A percentile compares a stretch with the other conserved stretches of the same genome.
Conservation (phyloP, 2,888 invertebrate species). For the Agrochola macilenta region DNA sequence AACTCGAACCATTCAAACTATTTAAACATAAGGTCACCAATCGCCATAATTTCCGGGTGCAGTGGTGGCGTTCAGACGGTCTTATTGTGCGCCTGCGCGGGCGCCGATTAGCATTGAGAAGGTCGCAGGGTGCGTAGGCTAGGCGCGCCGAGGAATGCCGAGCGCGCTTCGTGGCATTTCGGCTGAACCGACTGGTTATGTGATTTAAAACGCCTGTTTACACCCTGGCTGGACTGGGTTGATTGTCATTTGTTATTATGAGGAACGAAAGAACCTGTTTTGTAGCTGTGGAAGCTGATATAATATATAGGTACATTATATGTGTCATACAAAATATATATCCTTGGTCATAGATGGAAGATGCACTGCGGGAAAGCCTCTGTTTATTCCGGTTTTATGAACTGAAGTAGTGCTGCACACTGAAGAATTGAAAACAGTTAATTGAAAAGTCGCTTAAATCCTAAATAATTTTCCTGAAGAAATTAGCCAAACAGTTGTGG, state of each 20-base stretch:
- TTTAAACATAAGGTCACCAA: slow-evolving; percentile 62
- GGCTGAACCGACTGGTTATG: slow-evolving; percentile 69
- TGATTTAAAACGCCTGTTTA: slow-evolving; percentile 60
- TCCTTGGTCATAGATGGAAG: neutral
- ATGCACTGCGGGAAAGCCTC: neutral
- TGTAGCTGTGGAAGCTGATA: neutral
- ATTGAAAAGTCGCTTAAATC: neutral
- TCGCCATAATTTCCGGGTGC: slow-evolving; percentile 64
- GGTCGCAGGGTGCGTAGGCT: slow-evolving; percentile 81
- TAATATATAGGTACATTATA: neutral
- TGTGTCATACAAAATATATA: neutral
- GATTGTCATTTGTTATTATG: slow-evolving; percentile 51
- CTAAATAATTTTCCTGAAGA: neutral
- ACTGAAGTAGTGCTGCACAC: neutral
- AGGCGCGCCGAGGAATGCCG: slow-evolving; percentile 79
- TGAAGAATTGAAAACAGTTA: neutral
- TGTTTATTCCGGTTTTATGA: neutral
- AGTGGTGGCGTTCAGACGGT: slow-evolving; percentile 53
- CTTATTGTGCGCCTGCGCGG: slow-evolving; percentile 66
- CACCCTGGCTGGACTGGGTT: slow-evolving; percentile 36
- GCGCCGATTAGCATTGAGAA: slow-evolving; percentile 86
- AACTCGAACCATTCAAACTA: slow-evolving; percentile 41
- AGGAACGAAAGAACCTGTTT: slow-evolving; percentile 16
- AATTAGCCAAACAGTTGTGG: neutral
- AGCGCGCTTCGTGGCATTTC: slow-evolving; percentile 77